A percentile compares a stretch with the other conserved stretches of the same genome.
These are phyloP conservation scores for Notechis scutatus DNA, from an alignment of 2,113 vertebrate genomes.

Conservation along the genomic window DNA sequence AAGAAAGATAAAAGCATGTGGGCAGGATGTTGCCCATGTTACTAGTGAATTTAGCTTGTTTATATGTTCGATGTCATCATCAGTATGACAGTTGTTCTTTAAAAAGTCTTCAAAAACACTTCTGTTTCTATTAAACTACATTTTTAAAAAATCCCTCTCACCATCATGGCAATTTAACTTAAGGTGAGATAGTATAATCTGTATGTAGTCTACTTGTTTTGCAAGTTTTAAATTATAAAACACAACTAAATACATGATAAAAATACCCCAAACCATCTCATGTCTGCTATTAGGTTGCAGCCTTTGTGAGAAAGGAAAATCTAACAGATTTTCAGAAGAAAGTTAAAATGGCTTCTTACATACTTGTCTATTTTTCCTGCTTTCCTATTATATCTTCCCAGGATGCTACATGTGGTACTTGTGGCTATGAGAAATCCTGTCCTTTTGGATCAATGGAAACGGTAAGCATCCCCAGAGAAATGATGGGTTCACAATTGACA, in stretches of 20 bases:
- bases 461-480: slow-evolving; percentile 55
- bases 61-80: no score
- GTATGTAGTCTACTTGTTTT: not conserved
- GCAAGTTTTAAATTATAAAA: not conserved
- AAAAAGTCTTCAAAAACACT: not conserved
- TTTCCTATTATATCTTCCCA: slow-evolving; percentile 16
- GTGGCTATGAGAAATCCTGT: slow-evolving; percentile 60
- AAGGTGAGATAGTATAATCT: not conserved
- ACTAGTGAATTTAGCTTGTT: no score
- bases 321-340: not conserved
- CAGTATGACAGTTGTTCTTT: not conserved
- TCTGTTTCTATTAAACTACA: not conserved
- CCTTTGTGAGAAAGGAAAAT: not conserved
- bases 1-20: no score
- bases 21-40: no score
- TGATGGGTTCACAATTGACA: not conserved
- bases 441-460: slow-evolving; percentile 47
- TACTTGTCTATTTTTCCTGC: not conserved
- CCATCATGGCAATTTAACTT: not conserved
- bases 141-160: not conserved
- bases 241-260: not conserved
- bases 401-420: slow-evolving; percentile 68
- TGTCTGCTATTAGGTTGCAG: not conserved
- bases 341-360: not conserved
- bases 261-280: not conserved